phyloP scores from a whole-genome alignment of 2,888 invertebrate species.

The Dryococelus australis region DNA sequence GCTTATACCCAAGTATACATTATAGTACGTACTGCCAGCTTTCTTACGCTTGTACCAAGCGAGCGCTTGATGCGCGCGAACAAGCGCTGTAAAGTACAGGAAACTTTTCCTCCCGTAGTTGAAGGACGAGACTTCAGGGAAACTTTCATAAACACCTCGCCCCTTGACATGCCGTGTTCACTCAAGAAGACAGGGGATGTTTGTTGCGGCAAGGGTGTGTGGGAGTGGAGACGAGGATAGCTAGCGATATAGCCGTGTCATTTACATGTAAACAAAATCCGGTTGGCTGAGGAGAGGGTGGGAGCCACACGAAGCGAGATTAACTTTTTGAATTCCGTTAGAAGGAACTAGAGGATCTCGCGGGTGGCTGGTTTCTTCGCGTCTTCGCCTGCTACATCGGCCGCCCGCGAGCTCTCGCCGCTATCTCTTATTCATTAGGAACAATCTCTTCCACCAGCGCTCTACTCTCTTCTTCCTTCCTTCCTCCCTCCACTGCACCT shows the following conservation, averaged over 20 bases:
- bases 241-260: background rate
- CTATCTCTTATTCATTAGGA: background rate
- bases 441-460: conserved; percentile 1
- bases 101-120: background rate
- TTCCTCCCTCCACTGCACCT: background rate
- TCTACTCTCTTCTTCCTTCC: background rate
- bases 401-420: background rate
- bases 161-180: background rate
- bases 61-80: too few relatives aligned
- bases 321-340: conserved; percentile 11
- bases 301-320: background rate
- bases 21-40: too few relatives aligned
- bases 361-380: background rate
- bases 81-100: too few relatives aligned
- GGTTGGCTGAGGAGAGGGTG: background rate
- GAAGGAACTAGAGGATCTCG: background rate
- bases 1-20: too few relatives aligned
- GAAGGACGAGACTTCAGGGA: background rate
- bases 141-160: background rate
- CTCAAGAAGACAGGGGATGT: too few relatives aligned
- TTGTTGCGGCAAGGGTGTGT: background rate
- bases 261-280: conserved; percentile 16
- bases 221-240: background rate
- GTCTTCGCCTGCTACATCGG: background rate
- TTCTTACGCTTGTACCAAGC: too few relatives aligned